Percentiles rank a stretch among this genome's conserved stretches.
Evolutionary conservation across 2,888 invertebrate species (phyloP).

Genomic region (Eurois occulta): DNA sequence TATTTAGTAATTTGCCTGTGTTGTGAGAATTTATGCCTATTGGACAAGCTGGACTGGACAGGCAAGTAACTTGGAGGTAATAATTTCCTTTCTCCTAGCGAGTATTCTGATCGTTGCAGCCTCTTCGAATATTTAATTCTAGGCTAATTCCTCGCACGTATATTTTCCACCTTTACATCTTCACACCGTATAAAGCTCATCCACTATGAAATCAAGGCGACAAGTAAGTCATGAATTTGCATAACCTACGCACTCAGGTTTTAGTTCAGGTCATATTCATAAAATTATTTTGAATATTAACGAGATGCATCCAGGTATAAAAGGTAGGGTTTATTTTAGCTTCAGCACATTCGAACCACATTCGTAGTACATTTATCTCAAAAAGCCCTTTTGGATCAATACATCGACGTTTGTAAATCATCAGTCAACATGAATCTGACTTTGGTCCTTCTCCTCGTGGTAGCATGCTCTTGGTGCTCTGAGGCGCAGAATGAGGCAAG

Average conservation of each 20-base stretch:
- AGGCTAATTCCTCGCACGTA: no score
- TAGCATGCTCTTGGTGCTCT: conserved; percentile 20
- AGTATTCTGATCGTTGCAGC: no score
- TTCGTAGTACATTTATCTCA: not conserved
- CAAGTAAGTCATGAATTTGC: conserved; percentile 33
- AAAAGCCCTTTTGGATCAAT: not conserved
- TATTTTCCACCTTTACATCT: not conserved
- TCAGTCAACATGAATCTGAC: conserved; percentile 40
- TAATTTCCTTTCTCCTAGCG: no score
- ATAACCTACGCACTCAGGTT: conserved; percentile 32
- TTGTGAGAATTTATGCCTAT: no score
- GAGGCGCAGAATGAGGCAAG: conserved; percentile 27
- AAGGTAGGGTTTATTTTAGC: conserved; percentile 4
- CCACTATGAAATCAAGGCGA: conserved; percentile 39
- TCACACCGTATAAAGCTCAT: conserved; percentile 4
- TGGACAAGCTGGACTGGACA: no score
- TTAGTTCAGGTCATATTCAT: conserved; percentile 15
- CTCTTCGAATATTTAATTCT: no score
- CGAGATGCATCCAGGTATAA: conserved; percentile 38
- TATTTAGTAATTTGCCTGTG: no score
- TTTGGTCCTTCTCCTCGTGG: conserved; percentile 25
- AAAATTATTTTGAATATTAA: conserved; percentile 42
- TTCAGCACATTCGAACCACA: conserved; percentile 35
- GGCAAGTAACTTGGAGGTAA: no score
- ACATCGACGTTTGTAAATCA: not conserved